Evolutionary conservation across 2,888 invertebrate species (phyloP), one percentile per base, ranked within the genome.

Genomic region (Polyommatus iphigenia): DNA sequence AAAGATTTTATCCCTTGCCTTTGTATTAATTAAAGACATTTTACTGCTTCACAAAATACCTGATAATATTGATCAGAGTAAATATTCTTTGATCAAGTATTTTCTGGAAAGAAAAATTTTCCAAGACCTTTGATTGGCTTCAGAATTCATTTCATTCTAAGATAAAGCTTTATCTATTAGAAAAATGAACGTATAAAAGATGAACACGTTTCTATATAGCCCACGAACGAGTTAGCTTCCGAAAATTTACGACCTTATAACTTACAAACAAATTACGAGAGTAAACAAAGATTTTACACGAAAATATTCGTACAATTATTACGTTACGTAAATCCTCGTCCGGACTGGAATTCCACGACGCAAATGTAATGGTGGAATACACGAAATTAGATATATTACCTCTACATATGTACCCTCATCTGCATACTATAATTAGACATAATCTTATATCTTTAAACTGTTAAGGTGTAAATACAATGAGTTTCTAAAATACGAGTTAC

Each of bases 251-350:
- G n/a, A 20, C 41, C 41, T 67, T 67, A 29, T 67, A 67, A 32
- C 29, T 32, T 67, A 32, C 67, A 67, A 67, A 67, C 67, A 67
- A 67, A 72, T 36, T 54, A 20, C 54, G 54, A 54, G 32, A 75
- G 54, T 32, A 54, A 54, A 75, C 54, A 75, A 75, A 75, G 75
- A 75, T 75, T 75, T 50, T 18, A 75, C 54, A 24, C 54, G 75
- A 75, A 75, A 75, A 75, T 75, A 75, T 54, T 8, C 24, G 75
- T 50, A 54, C 54, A 75, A 75, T 75, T 75, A 75, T 54, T 54
- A 73, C 50, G 73, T 46, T 29, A 50, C 54, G 75, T 15, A 75
- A 75, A 75, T 75, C 18, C 75, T 73, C 13, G 46, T 24, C 50
- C 24, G 29, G 75, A 75, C 75, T 75, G 18, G 75, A 75, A 75